Conservation (phyloP, 1,140 invertebrate species). For the Zaprionus nigranus region DNA sequence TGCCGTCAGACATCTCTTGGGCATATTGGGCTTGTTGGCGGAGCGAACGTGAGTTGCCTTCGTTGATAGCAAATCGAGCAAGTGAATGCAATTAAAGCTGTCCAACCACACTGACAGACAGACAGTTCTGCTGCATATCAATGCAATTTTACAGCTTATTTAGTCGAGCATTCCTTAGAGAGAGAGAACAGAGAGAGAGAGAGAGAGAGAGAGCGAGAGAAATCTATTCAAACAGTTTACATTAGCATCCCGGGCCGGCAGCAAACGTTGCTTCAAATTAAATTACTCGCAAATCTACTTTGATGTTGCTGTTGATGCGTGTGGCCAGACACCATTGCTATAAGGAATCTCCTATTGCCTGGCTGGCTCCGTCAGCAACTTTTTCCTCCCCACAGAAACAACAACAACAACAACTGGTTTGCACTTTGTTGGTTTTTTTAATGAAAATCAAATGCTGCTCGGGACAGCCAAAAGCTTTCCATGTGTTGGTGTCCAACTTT, state of each 20-base stretch:
- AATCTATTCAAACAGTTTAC: slow-evolving; percentile 18
- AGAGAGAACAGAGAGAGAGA: not conserved
- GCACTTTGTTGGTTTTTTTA: slow-evolving; percentile 49
- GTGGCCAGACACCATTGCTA: slow-evolving; percentile 25
- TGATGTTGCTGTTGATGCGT: slow-evolving; percentile 47
- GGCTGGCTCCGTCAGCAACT: slow-evolving; percentile 27
- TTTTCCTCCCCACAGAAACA: slow-evolving; percentile 21
- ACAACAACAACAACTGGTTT: slow-evolving; percentile 38
- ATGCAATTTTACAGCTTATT: slow-evolving; percentile 48
- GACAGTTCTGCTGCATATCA: slow-evolving; percentile 15
- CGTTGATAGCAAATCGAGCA: slow-evolving; percentile 2
- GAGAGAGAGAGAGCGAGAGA: not conserved
- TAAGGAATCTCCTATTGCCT: slow-evolving; percentile 13
- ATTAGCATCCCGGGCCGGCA: not conserved
- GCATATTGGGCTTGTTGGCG: slow-evolving; percentile 30
- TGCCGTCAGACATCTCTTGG: slow-evolving; percentile 46
- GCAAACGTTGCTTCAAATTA: slow-evolving; percentile 35
- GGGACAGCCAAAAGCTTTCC: slow-evolving; percentile 17
- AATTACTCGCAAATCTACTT: slow-evolving; percentile 63
- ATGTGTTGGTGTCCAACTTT: slow-evolving; percentile 14
- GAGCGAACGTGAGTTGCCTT: not conserved
- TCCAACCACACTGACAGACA: not conserved
- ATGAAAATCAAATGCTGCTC: slow-evolving; percentile 67
- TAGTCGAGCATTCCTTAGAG: not conserved
- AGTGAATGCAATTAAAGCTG: slow-evolving; percentile 46